Evolutionary conservation across 2,797 vertebrate species (phyloP).

Genomic region (Clamator glandarius): DNA sequence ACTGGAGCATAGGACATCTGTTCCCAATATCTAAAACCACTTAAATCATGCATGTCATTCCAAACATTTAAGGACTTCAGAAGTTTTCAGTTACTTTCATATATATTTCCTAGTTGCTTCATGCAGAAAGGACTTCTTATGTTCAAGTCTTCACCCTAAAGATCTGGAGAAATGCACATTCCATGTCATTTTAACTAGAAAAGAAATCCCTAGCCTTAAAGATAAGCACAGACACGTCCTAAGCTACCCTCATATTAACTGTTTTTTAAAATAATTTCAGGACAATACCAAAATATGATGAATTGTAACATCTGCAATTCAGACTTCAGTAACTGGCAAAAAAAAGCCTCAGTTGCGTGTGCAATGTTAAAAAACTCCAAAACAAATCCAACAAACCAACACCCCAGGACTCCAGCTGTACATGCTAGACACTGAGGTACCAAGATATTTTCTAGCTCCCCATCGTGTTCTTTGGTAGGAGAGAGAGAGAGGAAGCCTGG

Average conservation of each 20-base stretch:
- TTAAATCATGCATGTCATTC: conserved; percentile 65
- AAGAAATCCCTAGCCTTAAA: neutral
- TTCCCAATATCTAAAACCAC: conserved; percentile 61
- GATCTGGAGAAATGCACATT: neutral
- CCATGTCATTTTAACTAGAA: neutral
- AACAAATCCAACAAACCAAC: neutral
- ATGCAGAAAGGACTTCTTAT: conserved; percentile 8
- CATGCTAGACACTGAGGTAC: neutral
- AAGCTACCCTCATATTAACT: neutral
- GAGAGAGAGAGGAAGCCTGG: neutral
- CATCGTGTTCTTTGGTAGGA: neutral
- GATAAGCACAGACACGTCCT: neutral
- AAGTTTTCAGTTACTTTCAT: conserved; percentile 42
- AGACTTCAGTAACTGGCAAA: neutral
- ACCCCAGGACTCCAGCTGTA: neutral
- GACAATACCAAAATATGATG: neutral
- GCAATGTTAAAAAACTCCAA: neutral
- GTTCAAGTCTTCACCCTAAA: neutral
- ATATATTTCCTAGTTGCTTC: conserved; percentile 11
- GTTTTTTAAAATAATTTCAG: neutral
- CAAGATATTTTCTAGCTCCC: neutral
- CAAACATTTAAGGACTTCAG: conserved; percentile 62
- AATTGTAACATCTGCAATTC: neutral
- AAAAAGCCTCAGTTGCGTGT: neutral
- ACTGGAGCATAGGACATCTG: conserved; percentile 53